Evolutionary conservation across 2,113 vertebrate species (phyloP).

Genomic region (Salminus brasiliensis): DNA sequence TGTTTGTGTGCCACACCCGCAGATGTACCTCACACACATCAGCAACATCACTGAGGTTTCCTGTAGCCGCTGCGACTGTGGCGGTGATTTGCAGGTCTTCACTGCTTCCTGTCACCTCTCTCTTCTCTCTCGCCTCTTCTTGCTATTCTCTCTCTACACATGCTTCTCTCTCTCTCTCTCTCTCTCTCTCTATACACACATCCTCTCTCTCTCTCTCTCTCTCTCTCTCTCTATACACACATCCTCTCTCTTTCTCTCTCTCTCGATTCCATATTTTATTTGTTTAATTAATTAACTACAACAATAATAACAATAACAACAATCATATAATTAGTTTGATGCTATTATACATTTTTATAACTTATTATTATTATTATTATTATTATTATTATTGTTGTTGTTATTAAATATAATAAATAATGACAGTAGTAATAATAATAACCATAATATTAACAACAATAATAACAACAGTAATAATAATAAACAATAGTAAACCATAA

Average conservation of each 20-base stretch:
- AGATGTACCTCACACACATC: constrained; percentile 43
- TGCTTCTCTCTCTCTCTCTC: background rate
- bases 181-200: background rate
- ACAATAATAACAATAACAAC: too few species aligned
- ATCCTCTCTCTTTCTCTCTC: background rate
- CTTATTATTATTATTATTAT: too few species aligned
- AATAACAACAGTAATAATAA: too few species aligned
- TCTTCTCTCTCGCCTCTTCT: too few species aligned
- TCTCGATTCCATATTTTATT: background rate
- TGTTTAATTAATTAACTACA: too few species aligned
- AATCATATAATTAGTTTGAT: too few species aligned
- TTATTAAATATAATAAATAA: too few species aligned
- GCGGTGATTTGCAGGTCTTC: constrained; percentile 1
- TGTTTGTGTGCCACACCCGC: background rate
- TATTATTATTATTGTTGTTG: too few species aligned
- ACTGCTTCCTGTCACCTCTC: constrained; percentile 24
- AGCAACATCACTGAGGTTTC: constrained; percentile 63
- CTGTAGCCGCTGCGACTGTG: constrained; percentile 61
- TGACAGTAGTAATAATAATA: too few species aligned
- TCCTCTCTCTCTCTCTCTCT: background rate
- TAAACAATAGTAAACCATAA: too few species aligned
- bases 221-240: background rate
- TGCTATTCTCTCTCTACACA: background rate
- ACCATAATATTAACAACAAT: too few species aligned
- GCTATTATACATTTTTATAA: too few species aligned